phyloP scores from a whole-genome alignment of 2,797 vertebrate genomes.

The Zalophus californianus region DNA sequence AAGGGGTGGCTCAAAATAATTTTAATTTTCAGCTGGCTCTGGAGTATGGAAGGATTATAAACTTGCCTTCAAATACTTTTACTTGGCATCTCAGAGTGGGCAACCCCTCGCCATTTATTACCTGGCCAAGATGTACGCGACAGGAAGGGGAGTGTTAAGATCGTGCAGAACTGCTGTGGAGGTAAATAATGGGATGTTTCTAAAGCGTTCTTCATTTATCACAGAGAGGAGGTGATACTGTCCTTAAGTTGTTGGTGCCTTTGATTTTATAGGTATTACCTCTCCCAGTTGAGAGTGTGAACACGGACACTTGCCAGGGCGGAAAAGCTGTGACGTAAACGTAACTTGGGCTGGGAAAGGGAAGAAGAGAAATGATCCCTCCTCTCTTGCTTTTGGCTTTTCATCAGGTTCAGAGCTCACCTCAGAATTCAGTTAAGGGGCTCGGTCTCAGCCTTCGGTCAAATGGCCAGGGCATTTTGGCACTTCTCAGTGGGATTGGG shows the following conservation, averaged over 20 bases:
- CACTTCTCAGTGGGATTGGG: background rate
- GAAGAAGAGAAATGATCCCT: background rate
- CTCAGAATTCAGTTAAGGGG: constrained; percentile 48
- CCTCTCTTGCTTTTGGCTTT: constrained; percentile 17
- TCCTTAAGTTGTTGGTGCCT: constrained; percentile 4
- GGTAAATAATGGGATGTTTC: constrained; percentile 72
- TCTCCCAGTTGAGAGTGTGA: constrained; percentile 7
- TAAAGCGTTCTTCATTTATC: constrained; percentile 10
- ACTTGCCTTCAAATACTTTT: constrained; percentile 85
- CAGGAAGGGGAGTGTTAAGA: constrained; percentile 82
- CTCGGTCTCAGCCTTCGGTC: constrained; percentile 38
- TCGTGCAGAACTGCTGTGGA: constrained; percentile 85
- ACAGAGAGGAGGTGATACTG: background rate
- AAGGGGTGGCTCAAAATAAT: constrained; percentile 40
- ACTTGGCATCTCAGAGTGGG: constrained; percentile 85
- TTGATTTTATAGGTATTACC: constrained; percentile 8
- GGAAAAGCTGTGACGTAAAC: background rate
- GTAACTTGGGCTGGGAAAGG: background rate
- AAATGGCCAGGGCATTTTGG: constrained; percentile 10
- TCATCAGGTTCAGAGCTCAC: constrained; percentile 13
- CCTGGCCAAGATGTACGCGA: constrained; percentile 84
- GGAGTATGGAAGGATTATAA: constrained; percentile 86
- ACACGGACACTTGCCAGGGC: background rate
- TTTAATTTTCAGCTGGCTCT: constrained; percentile 83
- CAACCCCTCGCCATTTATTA: constrained; percentile 85